phyloP scores from a whole-genome alignment of 2,113 vertebrate genomes.

The Thamnophis sirtalis region DNA sequence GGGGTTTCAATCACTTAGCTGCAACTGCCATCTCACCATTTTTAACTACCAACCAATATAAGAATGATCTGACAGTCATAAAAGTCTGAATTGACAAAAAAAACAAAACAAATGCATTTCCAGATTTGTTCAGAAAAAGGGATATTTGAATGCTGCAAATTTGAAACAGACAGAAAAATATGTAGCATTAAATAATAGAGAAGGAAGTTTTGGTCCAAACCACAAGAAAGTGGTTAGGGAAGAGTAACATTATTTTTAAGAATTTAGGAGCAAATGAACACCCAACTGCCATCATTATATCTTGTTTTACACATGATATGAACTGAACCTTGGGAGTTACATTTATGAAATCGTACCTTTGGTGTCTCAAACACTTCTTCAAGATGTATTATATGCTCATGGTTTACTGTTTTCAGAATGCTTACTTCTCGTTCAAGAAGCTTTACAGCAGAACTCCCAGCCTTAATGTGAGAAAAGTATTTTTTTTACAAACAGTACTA shows the following conservation, averaged over 20 bases:
- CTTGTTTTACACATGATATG: not conserved
- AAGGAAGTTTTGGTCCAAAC: not conserved
- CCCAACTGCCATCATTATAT: not conserved
- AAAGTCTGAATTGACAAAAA: not conserved
- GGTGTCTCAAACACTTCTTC: constrained; percentile 79
- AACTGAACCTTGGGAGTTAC: constrained; percentile 18
- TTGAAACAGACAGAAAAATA: not conserved
- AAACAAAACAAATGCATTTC: not conserved
- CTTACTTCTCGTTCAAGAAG: constrained; percentile 79
- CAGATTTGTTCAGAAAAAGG: not conserved
- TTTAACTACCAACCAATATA: not conserved
- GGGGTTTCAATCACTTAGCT: not conserved
- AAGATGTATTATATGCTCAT: constrained; percentile 80
- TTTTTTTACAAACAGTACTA: constrained; percentile 18
- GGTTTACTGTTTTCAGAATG: constrained; percentile 80
- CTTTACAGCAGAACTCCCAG: constrained; percentile 78
- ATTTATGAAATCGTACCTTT: constrained; percentile 64
- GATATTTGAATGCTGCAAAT: not conserved
- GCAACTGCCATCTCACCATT: not conserved
- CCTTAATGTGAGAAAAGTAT: constrained; percentile 63
- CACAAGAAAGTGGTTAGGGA: not conserved
- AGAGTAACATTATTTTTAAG: not conserved
- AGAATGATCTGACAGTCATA: not conserved
- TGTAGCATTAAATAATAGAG: constrained; percentile 1
- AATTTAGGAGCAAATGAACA: not conserved